phyloP scores from a whole-genome alignment of 2,113 vertebrate species.

The Danionella cerebrum region DNA sequence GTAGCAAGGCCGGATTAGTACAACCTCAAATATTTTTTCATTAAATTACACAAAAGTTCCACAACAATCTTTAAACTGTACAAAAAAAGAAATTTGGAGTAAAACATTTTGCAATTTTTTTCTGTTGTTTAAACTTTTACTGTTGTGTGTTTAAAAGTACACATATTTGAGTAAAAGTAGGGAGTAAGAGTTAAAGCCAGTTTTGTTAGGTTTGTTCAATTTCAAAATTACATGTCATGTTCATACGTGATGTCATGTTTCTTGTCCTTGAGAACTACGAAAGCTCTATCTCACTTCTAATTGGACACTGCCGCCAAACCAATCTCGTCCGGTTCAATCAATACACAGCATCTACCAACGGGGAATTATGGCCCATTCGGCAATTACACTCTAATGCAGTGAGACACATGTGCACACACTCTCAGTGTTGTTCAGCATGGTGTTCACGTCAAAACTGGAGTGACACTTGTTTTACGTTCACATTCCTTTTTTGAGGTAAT shows the following conservation, averaged over 20 bases:
- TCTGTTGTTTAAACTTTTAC: too few species aligned
- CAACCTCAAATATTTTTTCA: too few species aligned
- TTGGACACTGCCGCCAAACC: not conserved
- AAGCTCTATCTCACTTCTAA: not conserved
- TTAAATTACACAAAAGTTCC: too few species aligned
- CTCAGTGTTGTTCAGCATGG: not conserved
- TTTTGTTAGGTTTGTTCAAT: not conserved
- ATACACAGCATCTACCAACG: not conserved
- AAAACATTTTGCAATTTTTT: too few species aligned
- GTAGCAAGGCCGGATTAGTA: too few species aligned
- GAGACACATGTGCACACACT: not conserved
- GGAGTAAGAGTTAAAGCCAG: too few species aligned
- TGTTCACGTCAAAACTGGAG: not conserved
- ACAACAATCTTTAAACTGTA: too few species aligned
- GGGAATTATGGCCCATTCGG: conserved; percentile 14
- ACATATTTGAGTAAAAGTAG: too few species aligned
- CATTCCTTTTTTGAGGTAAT: not conserved
- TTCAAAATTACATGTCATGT: not conserved
- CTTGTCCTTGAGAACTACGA: not conserved
- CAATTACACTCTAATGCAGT: not conserved
- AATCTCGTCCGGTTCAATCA: conserved; percentile 5
- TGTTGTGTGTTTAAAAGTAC: not conserved
- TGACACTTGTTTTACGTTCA: not conserved
- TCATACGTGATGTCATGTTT: not conserved
- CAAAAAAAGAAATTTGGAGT: too few species aligned